A percentile compares a stretch with the other conserved stretches of the same genome.
These are phyloP conservation scores for Dinomys branickii DNA, from an alignment of 2,113 vertebrate genomes.

Conservation along the genomic window DNA sequence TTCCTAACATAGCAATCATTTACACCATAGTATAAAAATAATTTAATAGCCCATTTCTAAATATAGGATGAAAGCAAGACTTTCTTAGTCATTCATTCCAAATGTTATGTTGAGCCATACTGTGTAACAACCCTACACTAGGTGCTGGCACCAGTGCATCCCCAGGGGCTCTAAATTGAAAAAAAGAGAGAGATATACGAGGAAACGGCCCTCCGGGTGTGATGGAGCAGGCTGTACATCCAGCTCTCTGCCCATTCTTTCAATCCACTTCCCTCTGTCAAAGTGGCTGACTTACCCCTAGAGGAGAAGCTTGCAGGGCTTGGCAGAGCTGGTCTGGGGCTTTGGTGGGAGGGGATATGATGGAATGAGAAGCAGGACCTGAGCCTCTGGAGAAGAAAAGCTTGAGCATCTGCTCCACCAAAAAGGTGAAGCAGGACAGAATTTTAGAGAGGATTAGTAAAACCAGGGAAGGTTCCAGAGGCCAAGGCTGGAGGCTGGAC, in stretches of 20 bases:
- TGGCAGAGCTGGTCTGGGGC: fast-evolving
- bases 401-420: background rate
- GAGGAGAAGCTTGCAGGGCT: background rate
- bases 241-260: background rate
- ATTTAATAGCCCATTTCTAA: background rate
- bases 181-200: background rate
- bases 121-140: background rate
- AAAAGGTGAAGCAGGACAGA: background rate
- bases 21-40: constrained; percentile 30
- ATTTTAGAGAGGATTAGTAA: background rate
- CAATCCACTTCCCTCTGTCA: background rate
- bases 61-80: background rate
- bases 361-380: background rate
- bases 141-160: background rate
- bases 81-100: background rate
- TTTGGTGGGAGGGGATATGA: background rate
- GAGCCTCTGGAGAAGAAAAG: background rate
- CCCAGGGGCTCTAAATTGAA: background rate
- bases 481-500: background rate
- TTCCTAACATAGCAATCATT: background rate
- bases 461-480: background rate
- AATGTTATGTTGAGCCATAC: background rate
- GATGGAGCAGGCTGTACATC: background rate
- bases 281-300: too few species aligned
- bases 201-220: background rate